Base-by-base conservation (phyloP, 2,888 invertebrate genomes). In the Rotaria macrura region DNA sequence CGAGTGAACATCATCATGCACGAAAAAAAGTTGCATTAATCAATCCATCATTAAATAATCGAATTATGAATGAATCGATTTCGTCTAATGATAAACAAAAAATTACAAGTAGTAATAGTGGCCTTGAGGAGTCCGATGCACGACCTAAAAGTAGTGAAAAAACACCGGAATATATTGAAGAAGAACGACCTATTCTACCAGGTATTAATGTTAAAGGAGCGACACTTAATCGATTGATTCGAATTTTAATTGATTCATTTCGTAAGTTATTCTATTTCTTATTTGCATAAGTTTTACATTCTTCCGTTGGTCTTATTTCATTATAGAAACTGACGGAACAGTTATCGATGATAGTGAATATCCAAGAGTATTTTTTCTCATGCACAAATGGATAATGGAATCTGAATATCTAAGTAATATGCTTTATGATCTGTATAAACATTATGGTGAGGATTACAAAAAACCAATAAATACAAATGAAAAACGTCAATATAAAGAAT, bases 371-470 rank as follows among this genome's bases (percentile, higher is more conserved):
- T 86, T 86, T 57, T 54, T 86, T 43, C 55, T 86, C 25, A 86
- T 86, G 86, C 91, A 92, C 88, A 91, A 91, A 87, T 92, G 92
- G 92, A 90, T 91, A 87, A 89, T 91, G 88, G 89, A 90, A 85
- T 91, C 91, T 25, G 89, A 90, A 83, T 89, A 91, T 83, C 89
- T 92, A 84, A 91, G 91, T 9, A 84, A 85, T 25, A 84, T 86
- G 84, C 54, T 86, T 43, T 85, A 79, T 38, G 84, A 84, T 47
- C 34, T 86, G 47, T 86, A 84, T 49, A 74, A 83, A 84, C 84
- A 86, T 83, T 57, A 86, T 29, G 84, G 65, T 23, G 85, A 85
- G 23, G 79, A 79, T 43, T 79, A 43, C n/a, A 79, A 55, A 54
- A 85, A 84, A 47, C 10, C 84, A 47, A 65, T 47, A 83, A 23